Evolutionary conservation across 2,797 vertebrate genomes (phyloP).

Genomic region (Furcifer pardalis): DNA sequence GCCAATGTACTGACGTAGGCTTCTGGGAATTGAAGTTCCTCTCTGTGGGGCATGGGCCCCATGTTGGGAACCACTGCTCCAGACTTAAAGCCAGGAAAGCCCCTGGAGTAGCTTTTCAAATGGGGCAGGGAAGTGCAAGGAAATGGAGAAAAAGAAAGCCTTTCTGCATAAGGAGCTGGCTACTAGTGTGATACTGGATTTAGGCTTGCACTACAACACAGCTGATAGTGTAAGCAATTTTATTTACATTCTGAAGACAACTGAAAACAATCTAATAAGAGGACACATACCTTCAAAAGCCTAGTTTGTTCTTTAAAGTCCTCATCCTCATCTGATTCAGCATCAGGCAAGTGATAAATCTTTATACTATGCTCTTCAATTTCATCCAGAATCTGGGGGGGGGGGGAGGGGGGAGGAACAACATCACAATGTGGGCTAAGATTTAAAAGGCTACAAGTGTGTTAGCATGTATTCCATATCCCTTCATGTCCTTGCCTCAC

Average conservation of each 20-base stretch:
- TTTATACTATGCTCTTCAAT: conserved; percentile 90
- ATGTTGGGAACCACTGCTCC: too few relatives aligned
- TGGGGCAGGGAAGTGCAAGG: background rate
- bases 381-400: conserved; percentile 87
- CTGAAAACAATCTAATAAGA: background rate
- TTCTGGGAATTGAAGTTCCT: too few relatives aligned
- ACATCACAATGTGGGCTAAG: background rate
- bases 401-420: background rate
- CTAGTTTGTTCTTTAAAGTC: conserved; percentile 93
- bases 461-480: background rate
- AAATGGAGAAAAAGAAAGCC: background rate
- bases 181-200: background rate
- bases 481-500: background rate
- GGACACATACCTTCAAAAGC: conserved; percentile 81
- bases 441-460: background rate
- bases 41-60: too few relatives aligned
- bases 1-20: too few relatives aligned
- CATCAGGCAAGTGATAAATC: conserved; percentile 93
- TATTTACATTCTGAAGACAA: background rate
- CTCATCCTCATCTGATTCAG: conserved; percentile 90
- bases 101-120: background rate
- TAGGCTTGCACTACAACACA: background rate
- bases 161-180: background rate
- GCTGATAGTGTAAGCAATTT: background rate
- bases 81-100: background rate